Base-by-base conservation (phyloP, 2,797 vertebrate genomes). In the Spinus pinus region DNA sequence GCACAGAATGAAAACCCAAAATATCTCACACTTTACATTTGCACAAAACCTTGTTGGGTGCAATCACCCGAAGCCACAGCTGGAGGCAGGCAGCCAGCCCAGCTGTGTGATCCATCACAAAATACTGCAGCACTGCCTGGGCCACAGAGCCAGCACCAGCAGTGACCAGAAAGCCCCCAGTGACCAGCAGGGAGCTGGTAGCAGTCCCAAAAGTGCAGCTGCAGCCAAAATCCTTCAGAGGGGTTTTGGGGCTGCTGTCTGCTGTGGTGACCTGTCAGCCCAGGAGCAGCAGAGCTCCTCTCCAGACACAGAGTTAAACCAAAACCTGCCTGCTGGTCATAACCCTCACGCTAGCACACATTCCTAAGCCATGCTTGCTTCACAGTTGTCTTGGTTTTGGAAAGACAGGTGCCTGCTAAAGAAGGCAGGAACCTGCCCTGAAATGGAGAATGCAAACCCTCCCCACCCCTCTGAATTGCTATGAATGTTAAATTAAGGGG, bases 211-310 rank as follows among this genome's bases (percentile, higher is more conserved):
- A 54, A 62, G 37, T 22, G 6, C 51, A 91, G 65, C 25, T 61
- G 53, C 56, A 81, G 73, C 39, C 19, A 8, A 60, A 86, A 56
- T 9, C 41, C 46, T 33, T 30, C 3, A 13, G 78, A 87, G 69
- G 0, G 2, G 18, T 2, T 14, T 2, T 14, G 31, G 47, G 12
- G 22, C 17, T 12, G 4, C 37, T 1, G 3, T 7, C 13, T 31
- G 64, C 60, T 28, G 47, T 4, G 56, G 56, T 28, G 49, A 37
- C n/a, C 1, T 0, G 0, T 22, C 41, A 47, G 33, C 16, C 16
- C 37, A 14, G 62, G 25, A 73, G 47, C 35, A 47, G 1, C 21
- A 58, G 51, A 50, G 62, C 23, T 57, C 33, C 47, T 75, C 47
- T 12, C 44, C 3, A 5, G 28, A 44, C 53, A 19, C 21, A 17